These are phyloP conservation scores for Tyria jacobaeae DNA, from an alignment of 2,888 invertebrate genomes.

Conservation along the genomic window DNA sequence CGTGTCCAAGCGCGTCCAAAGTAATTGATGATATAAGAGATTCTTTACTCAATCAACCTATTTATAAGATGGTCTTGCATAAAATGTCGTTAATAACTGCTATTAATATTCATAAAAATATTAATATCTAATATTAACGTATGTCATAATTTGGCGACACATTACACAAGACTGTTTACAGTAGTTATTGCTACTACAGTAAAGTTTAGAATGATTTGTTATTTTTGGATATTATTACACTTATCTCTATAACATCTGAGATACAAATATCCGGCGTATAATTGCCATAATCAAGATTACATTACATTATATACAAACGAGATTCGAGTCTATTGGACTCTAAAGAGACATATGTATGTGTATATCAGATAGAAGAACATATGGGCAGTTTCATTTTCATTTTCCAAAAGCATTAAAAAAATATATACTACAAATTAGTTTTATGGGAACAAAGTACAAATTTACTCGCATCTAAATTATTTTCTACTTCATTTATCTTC, in stretches of 20 bases:
- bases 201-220: slow-evolving; percentile 26
- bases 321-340: neutral
- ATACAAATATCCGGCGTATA: slow-evolving; percentile 39
- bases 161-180: neutral
- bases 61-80: slow-evolving; percentile 34
- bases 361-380: too few species aligned
- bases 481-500: too few species aligned
- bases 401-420: too few species aligned
- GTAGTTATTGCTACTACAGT: neutral
- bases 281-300: slow-evolving; percentile 33
- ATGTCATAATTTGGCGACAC: slow-evolving; percentile 13
- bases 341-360: too few species aligned
- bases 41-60: slow-evolving; percentile 18
- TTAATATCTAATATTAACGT: slow-evolving; percentile 23
- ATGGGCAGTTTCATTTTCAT: too few species aligned
- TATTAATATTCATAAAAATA: slow-evolving; percentile 24
- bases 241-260: neutral
- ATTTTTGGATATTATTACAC: neutral
- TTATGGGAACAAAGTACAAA: too few species aligned
- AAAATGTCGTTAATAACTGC: slow-evolving; percentile 5
- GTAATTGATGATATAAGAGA: neutral
- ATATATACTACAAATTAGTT: too few species aligned
- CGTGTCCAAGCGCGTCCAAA: slow-evolving; percentile 5
- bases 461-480: too few species aligned
- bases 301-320: too few species aligned